Evolutionary conservation across 2,888 invertebrate genomes (phyloP), one percentile per base, ranked within the genome.

Genomic region (Lepidochitona cinerea): DNA sequence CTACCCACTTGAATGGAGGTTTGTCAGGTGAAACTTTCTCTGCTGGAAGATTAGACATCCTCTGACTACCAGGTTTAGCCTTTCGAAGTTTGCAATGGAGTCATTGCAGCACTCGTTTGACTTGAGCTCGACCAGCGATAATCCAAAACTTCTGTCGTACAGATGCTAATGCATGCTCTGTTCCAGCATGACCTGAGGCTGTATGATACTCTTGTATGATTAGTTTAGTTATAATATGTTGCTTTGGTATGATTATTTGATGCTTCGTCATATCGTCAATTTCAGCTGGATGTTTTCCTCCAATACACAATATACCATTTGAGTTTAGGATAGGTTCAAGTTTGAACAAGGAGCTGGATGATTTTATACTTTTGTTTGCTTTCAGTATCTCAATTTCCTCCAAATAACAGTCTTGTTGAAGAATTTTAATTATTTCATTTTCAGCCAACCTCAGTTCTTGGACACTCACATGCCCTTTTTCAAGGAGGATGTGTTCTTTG

Each of bases 141-240:
- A 71, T 71, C 71, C 71, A 71, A 29, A 65, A 71, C 12, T 26
- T n/a, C 33, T 37, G 35, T 36, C 65, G 52, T 14, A 65, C 26
- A 23, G 59, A 64, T 37, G 71, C 59, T 36, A 71, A 37, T 23
- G 65, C 64, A 23, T 71, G 64, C 7, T 64, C 37, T 41, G 37
- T 65, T 23, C 32, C 59, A 37, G 33, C n/a, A 33, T 64, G 37
- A 26, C 33, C 54, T 41, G 18, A 41, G 9, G 18, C 9, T 41
- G 9, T 9, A 41, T 41, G 41, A 41, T 41, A 41, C 9, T 41
- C 9, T 9, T 18, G 41, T 41, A 41, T 41, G 18, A 41, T 41
- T 18, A 41, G 18, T 12, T 9, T 41, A 41, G 18, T 18, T 41
- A 41, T 41, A 9, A 18, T 9, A 41, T 41, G 41, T 12, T 18